These are phyloP conservation scores for Lypha dubia DNA, from an alignment of 2,888 invertebrate species.

Conservation along the genomic window DNA sequence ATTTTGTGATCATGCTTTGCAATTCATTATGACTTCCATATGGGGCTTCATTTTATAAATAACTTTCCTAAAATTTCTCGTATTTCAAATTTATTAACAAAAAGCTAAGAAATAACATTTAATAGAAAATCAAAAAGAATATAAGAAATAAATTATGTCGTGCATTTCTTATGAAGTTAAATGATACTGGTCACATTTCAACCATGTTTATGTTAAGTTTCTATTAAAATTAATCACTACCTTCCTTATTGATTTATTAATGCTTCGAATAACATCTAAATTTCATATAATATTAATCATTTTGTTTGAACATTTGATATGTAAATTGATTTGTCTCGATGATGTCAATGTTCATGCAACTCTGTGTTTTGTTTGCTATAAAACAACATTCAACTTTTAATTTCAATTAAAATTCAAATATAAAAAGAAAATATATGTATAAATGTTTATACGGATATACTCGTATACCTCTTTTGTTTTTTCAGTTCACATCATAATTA, in stretches of 20 bases:
- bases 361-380: not conserved
- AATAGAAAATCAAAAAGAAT: too few species aligned
- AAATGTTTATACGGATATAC: too few species aligned
- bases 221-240: constrained; percentile 7
- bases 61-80: too few species aligned
- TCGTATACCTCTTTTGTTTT: not conserved
- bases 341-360: constrained; percentile 28
- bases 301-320: not conserved
- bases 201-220: not conserved
- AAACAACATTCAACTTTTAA: constrained; percentile 6
- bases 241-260: constrained; percentile 8
- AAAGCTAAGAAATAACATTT: too few species aligned
- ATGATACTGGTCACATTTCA: not conserved
- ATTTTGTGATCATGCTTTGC: not conserved
- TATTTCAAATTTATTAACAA: too few species aligned
- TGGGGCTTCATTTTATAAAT: not conserved
- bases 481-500: constrained; percentile 47
- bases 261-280: not conserved
- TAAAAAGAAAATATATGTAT: too few species aligned
- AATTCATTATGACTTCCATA: not conserved
- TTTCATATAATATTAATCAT: not conserved
- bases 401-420: constrained; percentile 1
- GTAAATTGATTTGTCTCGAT: constrained; percentile 10
- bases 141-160: too few species aligned
- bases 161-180: not conserved